phyloP scores from a whole-genome alignment of 2,797 vertebrate species.

The Channa striata region DNA sequence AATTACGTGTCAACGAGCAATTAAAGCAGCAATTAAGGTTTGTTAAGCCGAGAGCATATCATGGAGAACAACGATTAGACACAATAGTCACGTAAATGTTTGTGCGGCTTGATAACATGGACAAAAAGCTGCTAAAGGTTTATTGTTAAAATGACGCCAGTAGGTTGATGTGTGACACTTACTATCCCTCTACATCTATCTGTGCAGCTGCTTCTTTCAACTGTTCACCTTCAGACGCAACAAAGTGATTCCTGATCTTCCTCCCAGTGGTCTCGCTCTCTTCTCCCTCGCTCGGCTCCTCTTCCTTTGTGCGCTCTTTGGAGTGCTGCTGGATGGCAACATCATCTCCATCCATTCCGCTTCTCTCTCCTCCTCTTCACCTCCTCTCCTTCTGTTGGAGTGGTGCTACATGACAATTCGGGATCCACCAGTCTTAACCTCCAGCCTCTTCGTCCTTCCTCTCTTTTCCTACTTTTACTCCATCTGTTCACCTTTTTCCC shows the following conservation, averaged over 20 bases:
- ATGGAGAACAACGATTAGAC: constrained; percentile 50
- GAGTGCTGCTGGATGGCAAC: constrained; percentile 53
- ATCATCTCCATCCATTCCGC: constrained; percentile 53
- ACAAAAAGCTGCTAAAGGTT: constrained; percentile 21
- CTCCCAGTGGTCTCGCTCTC: constrained; percentile 13
- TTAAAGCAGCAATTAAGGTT: constrained; percentile 72
- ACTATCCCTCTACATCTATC: constrained; percentile 25
- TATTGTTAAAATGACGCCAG: neutral
- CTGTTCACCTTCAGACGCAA: neutral
- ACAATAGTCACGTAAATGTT: constrained; percentile 32
- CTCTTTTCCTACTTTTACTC: constrained; percentile 6
- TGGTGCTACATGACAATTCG: constrained; percentile 64
- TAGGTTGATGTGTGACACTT: neutral
- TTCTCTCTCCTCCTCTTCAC: constrained; percentile 46
- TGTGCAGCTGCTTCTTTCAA: constrained; percentile 4
- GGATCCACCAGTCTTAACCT: constrained; percentile 51
- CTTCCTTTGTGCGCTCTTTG: constrained; percentile 48
- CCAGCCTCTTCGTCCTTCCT: neutral
- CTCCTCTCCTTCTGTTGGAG: constrained; percentile 49
- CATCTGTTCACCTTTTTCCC: constrained; percentile 10
- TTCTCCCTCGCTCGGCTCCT: neutral
- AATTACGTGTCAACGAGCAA: constrained; percentile 76
- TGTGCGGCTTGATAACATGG: constrained; percentile 31
- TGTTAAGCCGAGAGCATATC: constrained; percentile 53
- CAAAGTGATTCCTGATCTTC: neutral